Evolutionary conservation across 1,140 invertebrate species (phyloP).

Genomic region (Ditylenchus dipsaci): DNA sequence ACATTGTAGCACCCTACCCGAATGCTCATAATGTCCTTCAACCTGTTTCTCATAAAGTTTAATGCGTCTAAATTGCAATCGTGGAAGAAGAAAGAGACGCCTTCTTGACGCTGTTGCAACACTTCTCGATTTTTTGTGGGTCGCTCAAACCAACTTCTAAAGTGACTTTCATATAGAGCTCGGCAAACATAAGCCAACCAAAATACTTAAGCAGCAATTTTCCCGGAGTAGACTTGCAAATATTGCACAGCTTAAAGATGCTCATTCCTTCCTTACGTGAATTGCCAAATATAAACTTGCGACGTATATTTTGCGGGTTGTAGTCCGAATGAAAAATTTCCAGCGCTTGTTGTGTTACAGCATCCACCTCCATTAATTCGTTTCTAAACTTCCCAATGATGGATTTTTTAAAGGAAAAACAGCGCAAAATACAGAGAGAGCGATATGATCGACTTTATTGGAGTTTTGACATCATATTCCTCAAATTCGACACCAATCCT

Average conservation of each 20-base stretch:
- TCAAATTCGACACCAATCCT: conserved; percentile 38
- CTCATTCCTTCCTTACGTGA: conserved; percentile 31
- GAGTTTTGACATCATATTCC: conserved; percentile 13
- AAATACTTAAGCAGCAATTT: not conserved
- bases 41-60: conserved; percentile 18
- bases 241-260: conserved; percentile 44
- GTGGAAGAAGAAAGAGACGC: conserved; percentile 48
- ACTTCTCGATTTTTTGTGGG: conserved; percentile 41
- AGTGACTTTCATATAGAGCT: not conserved
- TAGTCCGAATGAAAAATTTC: conserved; percentile 46
- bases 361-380: conserved; percentile 37
- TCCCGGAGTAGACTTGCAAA: conserved; percentile 41
- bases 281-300: conserved; percentile 37
- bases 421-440: conserved; percentile 25
- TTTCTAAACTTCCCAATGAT: conserved; percentile 21
- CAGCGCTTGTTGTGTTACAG: conserved; percentile 29
- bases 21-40: conserved; percentile 38
- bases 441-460: conserved; percentile 20
- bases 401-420: not conserved
- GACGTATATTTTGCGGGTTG: conserved; percentile 23
- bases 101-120: conserved; percentile 42
- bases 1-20: conserved; percentile 5
- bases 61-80: conserved; percentile 47
- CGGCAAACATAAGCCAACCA: not conserved
- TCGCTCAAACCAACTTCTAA: conserved; percentile 48